Percentiles rank a stretch among this genome's conserved stretches.
Conservation (phyloP, 2,797 vertebrate genomes). For the Acrossocheilus wenchowensis region DNA sequence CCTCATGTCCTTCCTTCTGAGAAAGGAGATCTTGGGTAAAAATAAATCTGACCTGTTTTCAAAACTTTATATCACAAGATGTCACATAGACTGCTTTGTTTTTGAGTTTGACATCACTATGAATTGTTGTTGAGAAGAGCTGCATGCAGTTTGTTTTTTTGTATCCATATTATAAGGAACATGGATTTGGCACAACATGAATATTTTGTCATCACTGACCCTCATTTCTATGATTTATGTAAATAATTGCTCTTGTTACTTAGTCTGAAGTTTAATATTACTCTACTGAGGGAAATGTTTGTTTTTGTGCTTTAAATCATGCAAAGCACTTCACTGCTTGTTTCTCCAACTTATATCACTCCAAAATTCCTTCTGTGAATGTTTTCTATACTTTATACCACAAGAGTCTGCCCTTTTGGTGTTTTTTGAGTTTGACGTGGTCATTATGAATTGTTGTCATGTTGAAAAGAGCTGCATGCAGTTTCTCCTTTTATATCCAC, state of each 20-base stretch:
- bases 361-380: background rate
- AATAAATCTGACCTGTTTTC: background rate
- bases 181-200: background rate
- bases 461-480: background rate
- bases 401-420: background rate
- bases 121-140: background rate
- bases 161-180: background rate
- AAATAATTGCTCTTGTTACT: background rate
- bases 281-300: background rate
- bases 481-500: background rate
- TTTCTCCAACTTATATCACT: background rate
- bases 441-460: background rate
- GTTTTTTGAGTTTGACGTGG: background rate
- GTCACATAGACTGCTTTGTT: background rate
- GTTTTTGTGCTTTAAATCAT: background rate
- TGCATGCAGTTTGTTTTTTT: background rate
- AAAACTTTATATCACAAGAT: background rate
- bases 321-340: background rate
- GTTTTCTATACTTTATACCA: background rate
- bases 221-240: background rate
- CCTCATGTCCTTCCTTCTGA: background rate
- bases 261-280: background rate
- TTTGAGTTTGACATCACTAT: background rate
- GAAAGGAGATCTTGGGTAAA: background rate
- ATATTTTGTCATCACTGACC: too few species aligned